Base-by-base conservation (phyloP, 2,888 invertebrate species). In the Cheilosia scutellata region DNA sequence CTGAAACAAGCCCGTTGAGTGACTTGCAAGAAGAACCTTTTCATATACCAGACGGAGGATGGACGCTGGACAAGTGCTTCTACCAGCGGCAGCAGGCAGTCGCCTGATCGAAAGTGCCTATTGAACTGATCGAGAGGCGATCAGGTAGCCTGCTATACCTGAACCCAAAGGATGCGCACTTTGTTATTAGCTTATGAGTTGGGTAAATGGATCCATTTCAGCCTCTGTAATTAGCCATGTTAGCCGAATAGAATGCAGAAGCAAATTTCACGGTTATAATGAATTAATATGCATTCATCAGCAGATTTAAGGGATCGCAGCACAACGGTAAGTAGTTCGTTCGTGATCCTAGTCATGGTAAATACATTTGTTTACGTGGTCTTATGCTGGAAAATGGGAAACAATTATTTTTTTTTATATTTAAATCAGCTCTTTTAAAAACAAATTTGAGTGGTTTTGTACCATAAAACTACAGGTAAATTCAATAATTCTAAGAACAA, bases 121-220 rank as follows among this genome's bases (percentile, higher is more conserved):
- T 84, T 75, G 79, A 84, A 80, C 75, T 70, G 75, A 84, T 84
- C 75, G 65, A 79, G 75, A 57, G 44, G 40, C 40, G 31, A 71
- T 71, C 84, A 80, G 84, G 84, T 84, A 84, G 83, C 70, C 53
- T 27, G 29, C 55, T 63, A 58, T 40, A 42, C 33, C 40, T 62
- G 55, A 58, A 58, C 58, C 27, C 27, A 65, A 79, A 84, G 83
- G 75, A 84, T 37, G 37, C 68, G 57, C 68, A 63, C 79, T 84
- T 79, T 75, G 47, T 84, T 84, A 79, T 75, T 84, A 75, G 74
- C 65, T 79, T 75, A 79, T 70, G 84, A 84, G 79, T 79, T 84
- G 79, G 75, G 84, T 79, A 84, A 84, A 80, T 84, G 79, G 84
- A 79, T 79, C 70, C 75, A 79, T 80, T 79, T 84, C 84, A 80